phyloP scores from a whole-genome alignment of 1,140 invertebrate genomes.

The Lutraria rhynchaena region DNA sequence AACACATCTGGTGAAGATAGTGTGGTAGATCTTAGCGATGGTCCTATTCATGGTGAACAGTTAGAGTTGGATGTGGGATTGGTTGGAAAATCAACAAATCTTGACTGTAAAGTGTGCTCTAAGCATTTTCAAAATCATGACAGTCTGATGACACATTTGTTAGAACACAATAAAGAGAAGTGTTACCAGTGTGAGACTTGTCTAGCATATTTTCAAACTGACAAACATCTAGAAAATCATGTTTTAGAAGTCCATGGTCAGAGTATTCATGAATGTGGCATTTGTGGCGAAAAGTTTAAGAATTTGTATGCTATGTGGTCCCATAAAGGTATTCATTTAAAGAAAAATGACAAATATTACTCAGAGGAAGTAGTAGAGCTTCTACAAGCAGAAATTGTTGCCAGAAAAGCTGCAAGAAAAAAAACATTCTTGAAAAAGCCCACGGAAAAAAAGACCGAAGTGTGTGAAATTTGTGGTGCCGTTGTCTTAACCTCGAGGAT shows the following conservation, averaged over 20 bases:
- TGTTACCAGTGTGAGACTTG: constrained; percentile 16
- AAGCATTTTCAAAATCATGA: constrained; percentile 13
- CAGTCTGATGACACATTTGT: constrained; percentile 14
- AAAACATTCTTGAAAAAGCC: background rate
- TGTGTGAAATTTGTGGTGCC: constrained; percentile 37
- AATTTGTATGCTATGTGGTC: constrained; percentile 1
- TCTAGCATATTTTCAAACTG: background rate
- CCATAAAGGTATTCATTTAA: constrained; percentile 34
- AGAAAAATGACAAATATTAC: constrained; percentile 45
- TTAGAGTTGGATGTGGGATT: constrained; percentile 5
- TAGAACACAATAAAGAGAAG: constrained; percentile 7
- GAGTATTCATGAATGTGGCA: background rate
- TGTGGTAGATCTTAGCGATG: constrained; percentile 7
- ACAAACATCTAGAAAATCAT: constrained; percentile 18
- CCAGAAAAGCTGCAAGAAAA: background rate
- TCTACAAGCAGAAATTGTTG: constrained; percentile 30
- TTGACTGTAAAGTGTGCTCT: constrained; percentile 32
- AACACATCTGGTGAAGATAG: background rate
- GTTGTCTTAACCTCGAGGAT: background rate
- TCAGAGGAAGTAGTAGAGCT: constrained; percentile 38
- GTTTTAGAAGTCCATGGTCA: background rate
- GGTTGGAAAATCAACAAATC: constrained; percentile 4
- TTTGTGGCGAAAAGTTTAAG: constrained; percentile 7
- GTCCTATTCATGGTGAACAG: background rate
- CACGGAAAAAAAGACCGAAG: background rate